These are phyloP conservation scores for Dynastes maya DNA, from an alignment of 2,888 invertebrate species.

Conservation along the genomic window DNA sequence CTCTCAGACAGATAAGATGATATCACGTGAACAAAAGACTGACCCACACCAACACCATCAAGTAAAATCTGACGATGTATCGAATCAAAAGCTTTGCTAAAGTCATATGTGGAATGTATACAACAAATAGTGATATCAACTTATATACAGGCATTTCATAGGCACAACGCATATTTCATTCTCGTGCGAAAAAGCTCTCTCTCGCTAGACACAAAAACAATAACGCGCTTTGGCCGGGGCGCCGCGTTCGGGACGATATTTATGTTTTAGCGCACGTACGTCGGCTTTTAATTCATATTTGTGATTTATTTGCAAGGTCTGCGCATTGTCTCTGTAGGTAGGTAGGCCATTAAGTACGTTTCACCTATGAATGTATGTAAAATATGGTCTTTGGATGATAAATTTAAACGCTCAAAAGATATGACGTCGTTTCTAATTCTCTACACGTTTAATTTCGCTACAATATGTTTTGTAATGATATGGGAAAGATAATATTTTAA, in stretches of 20 bases:
- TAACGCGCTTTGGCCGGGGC: neutral
- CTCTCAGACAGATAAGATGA: too few species aligned
- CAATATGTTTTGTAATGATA: too few species aligned
- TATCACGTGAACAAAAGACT: too few species aligned
- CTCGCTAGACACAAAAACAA: conserved; percentile 25
- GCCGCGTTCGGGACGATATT: neutral
- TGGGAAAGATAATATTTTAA: too few species aligned
- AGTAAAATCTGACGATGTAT: too few species aligned
- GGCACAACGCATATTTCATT: neutral
- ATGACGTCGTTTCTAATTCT: too few species aligned
- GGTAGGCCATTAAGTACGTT: neutral
- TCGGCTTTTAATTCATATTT: conserved; percentile 16
- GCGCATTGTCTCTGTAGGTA: neutral
- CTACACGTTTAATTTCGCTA: too few species aligned
- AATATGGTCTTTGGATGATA: neutral
- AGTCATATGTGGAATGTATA: neutral
- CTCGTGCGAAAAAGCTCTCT: neutral
- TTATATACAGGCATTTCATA: neutral
- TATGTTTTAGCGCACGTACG: conserved; percentile 14
- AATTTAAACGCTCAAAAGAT: too few species aligned
- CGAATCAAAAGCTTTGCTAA: too few species aligned
- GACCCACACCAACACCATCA: too few species aligned
- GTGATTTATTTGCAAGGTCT: conserved; percentile 14
- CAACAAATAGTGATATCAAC: neutral
- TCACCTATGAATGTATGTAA: neutral